These are phyloP conservation scores for Rotaria magnacalcarata DNA, from an alignment of 2,888 invertebrate genomes.

Conservation along the genomic window DNA sequence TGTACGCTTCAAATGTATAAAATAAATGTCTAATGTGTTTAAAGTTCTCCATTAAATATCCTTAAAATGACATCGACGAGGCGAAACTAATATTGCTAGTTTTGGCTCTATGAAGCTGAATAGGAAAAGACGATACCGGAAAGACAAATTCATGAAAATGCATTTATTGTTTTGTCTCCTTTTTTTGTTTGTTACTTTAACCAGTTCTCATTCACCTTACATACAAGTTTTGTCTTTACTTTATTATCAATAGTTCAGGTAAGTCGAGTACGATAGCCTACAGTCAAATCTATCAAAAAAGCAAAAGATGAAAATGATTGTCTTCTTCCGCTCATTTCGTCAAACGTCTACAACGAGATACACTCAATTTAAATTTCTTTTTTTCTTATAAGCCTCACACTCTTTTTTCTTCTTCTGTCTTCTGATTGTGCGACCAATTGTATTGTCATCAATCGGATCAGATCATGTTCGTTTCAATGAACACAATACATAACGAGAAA, in stretches of 20 bases:
- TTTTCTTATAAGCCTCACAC: neutral
- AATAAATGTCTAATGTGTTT: neutral
- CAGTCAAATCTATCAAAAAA: neutral
- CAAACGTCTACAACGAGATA: neutral
- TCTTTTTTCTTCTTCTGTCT: neutral
- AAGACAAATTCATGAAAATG: slow-evolving; percentile 4
- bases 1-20: neutral
- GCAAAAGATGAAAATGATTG: neutral
- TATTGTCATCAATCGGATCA: slow-evolving; percentile 31
- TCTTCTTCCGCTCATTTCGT: slow-evolving; percentile 26
- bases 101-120: neutral
- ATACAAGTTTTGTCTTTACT: neutral
- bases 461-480: slow-evolving; percentile 19
- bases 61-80: neutral
- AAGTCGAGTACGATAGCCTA: neutral
- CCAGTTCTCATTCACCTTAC: neutral
- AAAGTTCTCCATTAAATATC: neutral
- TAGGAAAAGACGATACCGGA: neutral
- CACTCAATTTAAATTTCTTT: neutral
- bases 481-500: slow-evolving; percentile 4
- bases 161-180: neutral
- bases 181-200: neutral
- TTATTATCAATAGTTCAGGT: neutral
- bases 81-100: neutral
- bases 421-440: slow-evolving; percentile 23